Conservation (phyloP, 2,797 vertebrate species). For the Melanitta fusca region DNA sequence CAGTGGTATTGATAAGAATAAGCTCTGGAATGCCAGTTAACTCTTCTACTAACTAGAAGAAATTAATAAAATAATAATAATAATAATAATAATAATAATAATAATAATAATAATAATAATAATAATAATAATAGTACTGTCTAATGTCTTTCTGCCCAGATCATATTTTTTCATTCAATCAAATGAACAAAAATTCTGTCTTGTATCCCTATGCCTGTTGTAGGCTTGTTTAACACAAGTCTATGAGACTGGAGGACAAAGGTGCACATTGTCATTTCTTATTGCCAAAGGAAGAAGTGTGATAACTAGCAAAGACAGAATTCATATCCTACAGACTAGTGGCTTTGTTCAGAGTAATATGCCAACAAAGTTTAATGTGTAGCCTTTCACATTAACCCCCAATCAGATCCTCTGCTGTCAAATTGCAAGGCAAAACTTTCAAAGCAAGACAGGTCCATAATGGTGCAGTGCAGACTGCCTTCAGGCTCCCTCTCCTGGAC, state of each 20-base stretch:
- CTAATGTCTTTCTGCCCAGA: neutral
- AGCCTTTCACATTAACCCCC: neutral
- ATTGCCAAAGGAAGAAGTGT: neutral
- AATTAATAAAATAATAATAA: neutral
- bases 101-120: no score
- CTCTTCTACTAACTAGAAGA: neutral
- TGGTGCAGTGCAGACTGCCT: neutral
- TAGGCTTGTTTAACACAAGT: neutral
- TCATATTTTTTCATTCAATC: neutral
- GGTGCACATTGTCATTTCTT: neutral
- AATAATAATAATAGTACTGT: neutral
- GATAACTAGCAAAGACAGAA: neutral
- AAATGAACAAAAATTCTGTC: neutral
- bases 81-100: no score
- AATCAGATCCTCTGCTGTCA: neutral
- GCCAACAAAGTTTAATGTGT: neutral
- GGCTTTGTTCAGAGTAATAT: neutral
- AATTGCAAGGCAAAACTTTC: neutral
- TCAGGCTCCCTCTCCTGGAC: slow-evolving; percentile 13
- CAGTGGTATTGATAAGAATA: neutral
- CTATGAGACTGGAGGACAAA: neutral
- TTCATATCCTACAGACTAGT: neutral
- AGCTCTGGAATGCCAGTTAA: neutral
- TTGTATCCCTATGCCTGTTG: neutral
- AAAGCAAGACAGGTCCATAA: neutral